Evolutionary conservation across 1,140 invertebrate species (phyloP).

Genomic region (Drosophila sp.): DNA sequence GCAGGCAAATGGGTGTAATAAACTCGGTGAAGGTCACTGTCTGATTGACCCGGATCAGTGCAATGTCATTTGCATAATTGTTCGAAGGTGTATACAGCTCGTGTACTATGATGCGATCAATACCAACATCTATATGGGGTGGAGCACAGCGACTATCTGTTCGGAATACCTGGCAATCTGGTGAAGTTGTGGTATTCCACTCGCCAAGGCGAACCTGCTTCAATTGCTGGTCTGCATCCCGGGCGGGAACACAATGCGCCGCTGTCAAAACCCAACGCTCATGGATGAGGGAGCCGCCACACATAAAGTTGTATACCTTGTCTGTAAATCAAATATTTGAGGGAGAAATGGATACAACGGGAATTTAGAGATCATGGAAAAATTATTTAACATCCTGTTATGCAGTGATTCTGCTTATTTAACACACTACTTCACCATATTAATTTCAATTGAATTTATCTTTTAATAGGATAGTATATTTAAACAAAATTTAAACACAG

Average conservation of each 20-base stretch:
- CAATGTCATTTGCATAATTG: conserved; percentile 48
- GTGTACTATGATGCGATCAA: conserved; percentile 45
- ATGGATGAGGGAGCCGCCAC: conserved; percentile 51
- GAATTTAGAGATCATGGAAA: too few relatives aligned
- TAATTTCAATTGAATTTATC: too few relatives aligned
- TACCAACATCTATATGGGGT: conserved; percentile 26
- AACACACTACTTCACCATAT: too few relatives aligned
- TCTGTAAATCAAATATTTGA: conserved; percentile 14
- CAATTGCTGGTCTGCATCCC: not conserved
- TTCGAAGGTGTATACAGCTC: conserved; percentile 22
- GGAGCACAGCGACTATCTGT: conserved; percentile 28
- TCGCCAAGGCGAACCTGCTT: conserved; percentile 51
- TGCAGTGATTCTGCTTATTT: too few relatives aligned
- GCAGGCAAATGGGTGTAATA: conserved; percentile 56
- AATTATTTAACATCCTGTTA: too few relatives aligned
- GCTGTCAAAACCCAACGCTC: conserved; percentile 57
- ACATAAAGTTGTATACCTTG: conserved; percentile 23
- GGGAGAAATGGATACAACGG: too few relatives aligned
- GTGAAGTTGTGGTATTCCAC: conserved; percentile 39
- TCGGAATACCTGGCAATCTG: conserved; percentile 28
- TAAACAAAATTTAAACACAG: not conserved
- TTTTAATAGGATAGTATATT: too few relatives aligned
- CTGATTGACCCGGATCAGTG: conserved; percentile 34
- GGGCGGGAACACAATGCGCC: conserved; percentile 46
- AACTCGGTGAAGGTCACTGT: conserved; percentile 32